Percentiles rank a stretch among this genome's conserved stretches.
Evolutionary conservation across 92 coral and sea anemone species (phyloP).

Genomic region (Hydrozoanthus gracilis): DNA sequence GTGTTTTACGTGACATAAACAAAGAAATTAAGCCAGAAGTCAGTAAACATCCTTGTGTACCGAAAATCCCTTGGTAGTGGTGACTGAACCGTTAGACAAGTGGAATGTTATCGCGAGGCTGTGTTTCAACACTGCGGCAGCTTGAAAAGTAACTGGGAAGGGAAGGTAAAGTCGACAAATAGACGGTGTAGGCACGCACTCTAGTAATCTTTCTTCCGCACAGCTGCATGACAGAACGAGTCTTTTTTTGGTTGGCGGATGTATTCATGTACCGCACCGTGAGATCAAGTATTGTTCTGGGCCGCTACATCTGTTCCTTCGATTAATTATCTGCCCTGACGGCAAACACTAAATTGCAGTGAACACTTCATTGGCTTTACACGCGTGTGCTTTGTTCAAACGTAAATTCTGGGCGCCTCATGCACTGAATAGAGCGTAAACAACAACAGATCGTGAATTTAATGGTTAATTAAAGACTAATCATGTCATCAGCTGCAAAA

Average conservation of each 20-base stretch:
- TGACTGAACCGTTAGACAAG: neutral
- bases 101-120: neutral
- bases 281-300: too few relatives aligned
- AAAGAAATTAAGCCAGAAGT: neutral
- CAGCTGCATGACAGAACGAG: neutral
- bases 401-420: slow-evolving; percentile 45
- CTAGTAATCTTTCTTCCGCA: neutral
- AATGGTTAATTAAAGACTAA: slow-evolving; percentile 85
- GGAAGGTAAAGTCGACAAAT: neutral
- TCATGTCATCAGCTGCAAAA: slow-evolving; percentile 74
- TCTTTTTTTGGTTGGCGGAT: too few relatives aligned
- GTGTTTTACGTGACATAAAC: too few relatives aligned
- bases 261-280: too few relatives aligned
- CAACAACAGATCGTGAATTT: slow-evolving; percentile 64
- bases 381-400: slow-evolving; percentile 34
- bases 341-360: neutral
- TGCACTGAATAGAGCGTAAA: slow-evolving; percentile 47
- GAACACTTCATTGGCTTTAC: neutral
- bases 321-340: neutral
- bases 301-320: neutral
- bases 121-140: neutral
- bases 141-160: neutral
- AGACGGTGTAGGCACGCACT: neutral
- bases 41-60: neutral
- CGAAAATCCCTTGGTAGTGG: neutral